These are phyloP conservation scores for Epizoanthus fatuus DNA, from an alignment of 92 coral and sea anemone species.

Conservation along the genomic window DNA sequence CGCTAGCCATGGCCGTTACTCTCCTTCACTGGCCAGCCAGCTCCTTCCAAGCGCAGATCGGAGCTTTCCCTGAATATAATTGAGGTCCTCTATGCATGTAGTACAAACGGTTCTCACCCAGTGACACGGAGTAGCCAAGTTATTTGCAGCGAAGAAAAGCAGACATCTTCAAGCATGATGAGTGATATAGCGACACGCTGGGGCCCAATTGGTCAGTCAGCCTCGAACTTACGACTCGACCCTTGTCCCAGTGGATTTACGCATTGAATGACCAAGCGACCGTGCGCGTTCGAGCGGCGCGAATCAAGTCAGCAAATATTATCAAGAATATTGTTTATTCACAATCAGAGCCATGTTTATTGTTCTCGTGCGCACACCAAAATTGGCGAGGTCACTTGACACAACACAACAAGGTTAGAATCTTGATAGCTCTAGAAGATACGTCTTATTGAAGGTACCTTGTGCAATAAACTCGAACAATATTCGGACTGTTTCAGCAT, in stretches of 20 bases:
- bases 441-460: background rate
- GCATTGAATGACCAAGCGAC: constrained; percentile 5
- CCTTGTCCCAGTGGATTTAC: constrained; percentile 28
- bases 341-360: constrained; percentile 30
- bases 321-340: constrained; percentile 39
- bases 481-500: background rate
- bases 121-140: constrained; percentile 19
- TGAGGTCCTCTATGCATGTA: constrained; percentile 15
- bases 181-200: constrained; percentile 31
- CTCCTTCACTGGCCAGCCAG: constrained; percentile 19
- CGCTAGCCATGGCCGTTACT: constrained; percentile 70
- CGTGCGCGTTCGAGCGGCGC: constrained; percentile 26
- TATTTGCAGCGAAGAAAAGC: constrained; percentile 53
- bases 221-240: constrained; percentile 20
- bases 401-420: background rate
- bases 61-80: constrained; percentile 20
- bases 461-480: background rate
- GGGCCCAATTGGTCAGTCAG: constrained; percentile 41
- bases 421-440: background rate
- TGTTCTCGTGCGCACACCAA: constrained; percentile 30
- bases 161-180: constrained; percentile 63
- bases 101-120: constrained; percentile 6
- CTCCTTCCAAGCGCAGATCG: constrained; percentile 27
- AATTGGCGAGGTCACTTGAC: constrained; percentile 21
- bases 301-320: constrained; percentile 42